Percentiles rank a stretch among this genome's conserved stretches.
Conservation (phyloP, 2,888 invertebrate genomes). For the Pteria penguin region DNA sequence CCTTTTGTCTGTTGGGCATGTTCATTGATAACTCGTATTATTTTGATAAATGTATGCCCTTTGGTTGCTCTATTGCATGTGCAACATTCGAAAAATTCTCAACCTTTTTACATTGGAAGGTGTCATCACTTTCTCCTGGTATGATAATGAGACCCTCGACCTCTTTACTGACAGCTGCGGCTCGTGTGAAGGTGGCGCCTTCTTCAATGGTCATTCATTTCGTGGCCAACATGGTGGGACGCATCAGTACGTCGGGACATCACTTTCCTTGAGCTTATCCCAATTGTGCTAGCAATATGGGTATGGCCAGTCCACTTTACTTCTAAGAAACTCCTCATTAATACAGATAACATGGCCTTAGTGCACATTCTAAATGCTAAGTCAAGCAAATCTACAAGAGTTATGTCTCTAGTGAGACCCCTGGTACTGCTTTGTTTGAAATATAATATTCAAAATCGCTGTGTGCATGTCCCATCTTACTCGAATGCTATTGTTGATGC, state of each 20-base stretch:
- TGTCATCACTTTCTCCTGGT: background rate
- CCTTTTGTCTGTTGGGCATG: conserved; percentile 15
- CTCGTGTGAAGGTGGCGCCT: background rate
- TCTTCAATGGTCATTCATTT: background rate
- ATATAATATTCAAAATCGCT: background rate
- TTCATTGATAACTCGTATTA: background rate
- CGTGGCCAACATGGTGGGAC: background rate
- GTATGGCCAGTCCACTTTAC: background rate
- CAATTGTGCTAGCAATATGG: background rate
- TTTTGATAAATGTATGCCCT: conserved; percentile 17
- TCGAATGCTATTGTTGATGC: too few species aligned
- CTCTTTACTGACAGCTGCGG: conserved; percentile 11
- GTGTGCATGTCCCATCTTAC: too few species aligned
- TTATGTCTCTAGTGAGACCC: background rate
- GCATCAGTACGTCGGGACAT: background rate
- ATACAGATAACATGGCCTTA: background rate
- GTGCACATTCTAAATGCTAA: background rate
- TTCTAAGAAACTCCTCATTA: background rate
- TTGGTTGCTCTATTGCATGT: conserved; percentile 21
- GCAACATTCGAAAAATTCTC: conserved; percentile 17
- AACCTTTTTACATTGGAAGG: conserved; percentile 4
- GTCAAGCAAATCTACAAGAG: background rate
- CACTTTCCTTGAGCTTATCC: background rate
- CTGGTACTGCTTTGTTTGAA: background rate
- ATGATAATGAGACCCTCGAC: background rate